A percentile compares a stretch with the other conserved stretches of the same genome.
Conservation (phyloP, 1,140 invertebrate genomes). For the Triops longicaudatus region DNA sequence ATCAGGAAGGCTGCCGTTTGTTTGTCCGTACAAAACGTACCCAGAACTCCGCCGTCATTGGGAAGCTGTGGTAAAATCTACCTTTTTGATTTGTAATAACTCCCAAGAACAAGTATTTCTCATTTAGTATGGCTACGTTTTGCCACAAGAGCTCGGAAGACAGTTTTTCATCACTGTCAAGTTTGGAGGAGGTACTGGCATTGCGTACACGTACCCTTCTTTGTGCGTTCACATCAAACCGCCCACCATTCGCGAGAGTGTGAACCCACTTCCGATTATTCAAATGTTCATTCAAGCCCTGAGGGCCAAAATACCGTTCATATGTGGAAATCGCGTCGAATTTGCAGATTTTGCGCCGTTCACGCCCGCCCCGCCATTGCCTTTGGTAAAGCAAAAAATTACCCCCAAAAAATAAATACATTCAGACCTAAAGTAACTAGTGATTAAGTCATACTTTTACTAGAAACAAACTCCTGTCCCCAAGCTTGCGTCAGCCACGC, state of each 20-base stretch:
- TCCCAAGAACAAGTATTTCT: not conserved
- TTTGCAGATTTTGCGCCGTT: not conserved
- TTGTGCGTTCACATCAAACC: not conserved
- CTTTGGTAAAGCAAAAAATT: not conserved
- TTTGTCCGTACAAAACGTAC: not conserved
- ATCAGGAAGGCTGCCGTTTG: not conserved
- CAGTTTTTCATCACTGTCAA: not conserved
- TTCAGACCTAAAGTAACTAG: too few relatives aligned
- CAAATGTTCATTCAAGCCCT: not conserved
- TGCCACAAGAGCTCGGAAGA: not conserved
- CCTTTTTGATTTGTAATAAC: not conserved
- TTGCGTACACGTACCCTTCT: not conserved
- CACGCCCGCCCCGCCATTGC: not conserved
- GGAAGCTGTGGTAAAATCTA: not conserved
- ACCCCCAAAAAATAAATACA: too few relatives aligned
- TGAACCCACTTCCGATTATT: not conserved
- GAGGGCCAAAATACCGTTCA: not conserved
- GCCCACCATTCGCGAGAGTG: not conserved
- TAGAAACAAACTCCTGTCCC: too few relatives aligned
- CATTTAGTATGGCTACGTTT: not conserved
- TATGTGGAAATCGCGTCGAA: not conserved
- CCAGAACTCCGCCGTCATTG: not conserved
- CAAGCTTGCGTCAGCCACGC: not conserved
- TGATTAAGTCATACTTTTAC: too few relatives aligned
- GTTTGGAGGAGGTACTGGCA: not conserved